Conservation (phyloP, 2,113 vertebrate genomes). For the Octodon degus region DNA sequence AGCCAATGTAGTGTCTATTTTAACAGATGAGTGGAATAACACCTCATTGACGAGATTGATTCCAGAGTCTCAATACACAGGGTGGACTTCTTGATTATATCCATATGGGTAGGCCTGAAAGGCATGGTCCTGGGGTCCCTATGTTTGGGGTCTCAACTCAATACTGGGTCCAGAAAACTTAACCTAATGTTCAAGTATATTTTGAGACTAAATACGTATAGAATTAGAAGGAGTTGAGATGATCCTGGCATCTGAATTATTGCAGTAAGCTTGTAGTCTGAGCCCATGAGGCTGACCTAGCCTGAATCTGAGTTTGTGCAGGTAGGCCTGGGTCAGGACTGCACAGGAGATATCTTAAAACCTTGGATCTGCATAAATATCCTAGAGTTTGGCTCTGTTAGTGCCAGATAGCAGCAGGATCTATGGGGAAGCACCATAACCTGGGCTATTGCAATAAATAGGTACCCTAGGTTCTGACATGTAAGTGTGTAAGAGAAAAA, state of each 20-base stretch:
- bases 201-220: not conserved
- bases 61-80: not conserved
- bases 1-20: not conserved
- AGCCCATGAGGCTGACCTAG: not conserved
- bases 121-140: not conserved
- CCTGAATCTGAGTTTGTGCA: not conserved
- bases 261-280: too few relatives aligned
- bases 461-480: not conserved
- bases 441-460: not conserved
- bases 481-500: constrained; percentile 12
- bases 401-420: not conserved
- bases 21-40: not conserved
- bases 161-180: not conserved
- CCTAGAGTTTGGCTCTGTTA: not conserved
- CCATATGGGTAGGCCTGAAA: not conserved
- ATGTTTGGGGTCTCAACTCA: not conserved
- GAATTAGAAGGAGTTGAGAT: not conserved
- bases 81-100: not conserved
- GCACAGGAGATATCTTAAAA: not conserved
- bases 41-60: not conserved
- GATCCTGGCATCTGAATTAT: not conserved
- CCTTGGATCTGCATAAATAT: not conserved
- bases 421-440: too few relatives aligned
- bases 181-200: not conserved
- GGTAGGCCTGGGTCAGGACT: not conserved